phyloP scores from a whole-genome alignment of 2,113 vertebrate species.

The Tyto alba region DNA sequence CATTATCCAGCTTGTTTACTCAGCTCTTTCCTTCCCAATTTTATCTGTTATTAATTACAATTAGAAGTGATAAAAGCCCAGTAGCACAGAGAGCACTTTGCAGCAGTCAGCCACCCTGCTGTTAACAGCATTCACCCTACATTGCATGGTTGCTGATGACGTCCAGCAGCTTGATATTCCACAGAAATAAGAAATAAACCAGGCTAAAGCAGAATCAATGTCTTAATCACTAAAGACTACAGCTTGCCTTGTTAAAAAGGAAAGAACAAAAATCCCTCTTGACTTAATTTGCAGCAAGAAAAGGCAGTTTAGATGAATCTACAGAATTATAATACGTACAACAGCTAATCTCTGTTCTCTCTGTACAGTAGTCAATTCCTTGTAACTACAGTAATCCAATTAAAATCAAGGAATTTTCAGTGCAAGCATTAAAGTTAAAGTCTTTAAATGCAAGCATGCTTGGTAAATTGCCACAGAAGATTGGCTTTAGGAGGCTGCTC shows the following conservation, averaged over 20 bases:
- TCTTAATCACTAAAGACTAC: not conserved
- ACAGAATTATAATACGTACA: not conserved
- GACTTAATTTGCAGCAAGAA: not conserved
- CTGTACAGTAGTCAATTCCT: not conserved
- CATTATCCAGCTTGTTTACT: not conserved
- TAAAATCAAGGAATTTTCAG: not conserved
- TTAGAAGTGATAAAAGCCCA: not conserved
- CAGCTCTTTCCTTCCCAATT: not conserved
- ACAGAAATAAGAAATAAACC: not conserved
- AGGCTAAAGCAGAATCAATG: not conserved
- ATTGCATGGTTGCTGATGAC: not conserved
- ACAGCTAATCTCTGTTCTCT: not conserved
- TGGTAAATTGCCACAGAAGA: not conserved
- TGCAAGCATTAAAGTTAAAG: not conserved
- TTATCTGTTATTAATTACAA: not conserved
- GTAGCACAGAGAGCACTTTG: not conserved
- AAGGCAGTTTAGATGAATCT: not conserved
- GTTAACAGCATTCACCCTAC: not conserved
- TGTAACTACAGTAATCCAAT: not conserved
- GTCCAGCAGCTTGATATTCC: not conserved
- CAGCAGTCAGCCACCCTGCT: not conserved
- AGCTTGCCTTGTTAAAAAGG: not conserved
- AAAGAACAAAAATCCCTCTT: not conserved
- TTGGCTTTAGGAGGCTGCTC: not conserved
- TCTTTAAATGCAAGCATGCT: not conserved